These are phyloP conservation scores for Pharmacophagus antenor DNA, from an alignment of 2,888 invertebrate species.

Conservation along the genomic window DNA sequence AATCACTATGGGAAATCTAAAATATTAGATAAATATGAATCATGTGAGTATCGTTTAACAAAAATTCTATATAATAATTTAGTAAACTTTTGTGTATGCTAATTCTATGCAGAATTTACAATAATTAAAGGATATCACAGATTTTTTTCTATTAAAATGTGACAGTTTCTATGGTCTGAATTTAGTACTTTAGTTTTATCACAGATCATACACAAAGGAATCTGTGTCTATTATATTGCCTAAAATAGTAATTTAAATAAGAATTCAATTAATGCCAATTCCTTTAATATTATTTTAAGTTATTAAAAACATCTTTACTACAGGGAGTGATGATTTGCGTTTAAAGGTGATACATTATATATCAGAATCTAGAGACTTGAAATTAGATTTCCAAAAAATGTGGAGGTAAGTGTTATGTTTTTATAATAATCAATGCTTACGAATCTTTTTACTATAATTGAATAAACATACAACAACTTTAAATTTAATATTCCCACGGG, in stretches of 20 bases:
- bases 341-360: conserved; percentile 62
- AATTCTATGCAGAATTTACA: neutral
- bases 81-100: neutral
- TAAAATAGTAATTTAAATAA: no score
- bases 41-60: conserved; percentile 58
- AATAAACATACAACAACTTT: no score
- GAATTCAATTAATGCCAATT: conserved; percentile 4
- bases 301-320: neutral
- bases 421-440: neutral
- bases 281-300: conserved; percentile 24
- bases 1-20: conserved; percentile 65
- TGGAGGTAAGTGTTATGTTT: conserved; percentile 62
- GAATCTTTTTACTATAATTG: no score
- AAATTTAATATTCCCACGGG: no score
- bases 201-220: no score
- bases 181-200: no score
- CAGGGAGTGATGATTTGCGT: conserved; percentile 74
- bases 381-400: conserved; percentile 54
- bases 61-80: neutral
- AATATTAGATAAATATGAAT: conserved; percentile 69
- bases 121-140: no score
- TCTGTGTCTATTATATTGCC: no score
- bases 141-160: no score
- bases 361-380: conserved; percentile 54
- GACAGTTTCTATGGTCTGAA: no score